These are phyloP conservation scores for Chrysochloris asiatica DNA, from an alignment of 2,113 vertebrate genomes.

Conservation along the genomic window DNA sequence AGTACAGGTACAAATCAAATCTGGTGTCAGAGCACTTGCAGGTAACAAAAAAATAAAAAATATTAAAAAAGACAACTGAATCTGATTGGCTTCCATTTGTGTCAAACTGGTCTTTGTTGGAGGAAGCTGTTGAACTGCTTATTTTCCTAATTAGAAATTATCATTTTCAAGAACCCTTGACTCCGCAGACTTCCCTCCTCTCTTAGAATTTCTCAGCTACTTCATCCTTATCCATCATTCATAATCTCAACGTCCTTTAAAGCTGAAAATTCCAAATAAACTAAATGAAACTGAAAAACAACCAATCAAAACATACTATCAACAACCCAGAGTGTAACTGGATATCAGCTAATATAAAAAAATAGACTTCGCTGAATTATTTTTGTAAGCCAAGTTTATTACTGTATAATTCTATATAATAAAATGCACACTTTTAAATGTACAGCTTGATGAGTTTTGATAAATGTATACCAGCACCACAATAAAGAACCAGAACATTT, in stretches of 20 bases:
- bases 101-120: conserved; percentile 42
- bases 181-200: conserved; percentile 38
- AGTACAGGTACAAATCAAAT: background rate
- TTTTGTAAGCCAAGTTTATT: conserved; percentile 42
- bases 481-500: conserved; percentile 48
- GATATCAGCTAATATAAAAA: conserved; percentile 31
- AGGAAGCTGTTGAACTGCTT: conserved; percentile 46
- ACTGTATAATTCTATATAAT: conserved; percentile 22
- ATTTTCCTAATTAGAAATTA: conserved; percentile 66
- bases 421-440: conserved; percentile 26
- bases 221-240: conserved; percentile 58
- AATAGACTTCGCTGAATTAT: background rate
- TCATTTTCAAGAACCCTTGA: conserved; percentile 69
- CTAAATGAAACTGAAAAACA: conserved; percentile 54
- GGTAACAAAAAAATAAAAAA: background rate
- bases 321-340: conserved; percentile 47
- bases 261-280: conserved; percentile 56
- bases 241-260: conserved; percentile 24
- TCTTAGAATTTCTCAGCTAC: conserved; percentile 55
- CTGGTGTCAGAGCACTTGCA: background rate
- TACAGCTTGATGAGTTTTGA: background rate
- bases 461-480: background rate
- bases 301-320: conserved; percentile 42
- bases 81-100: conserved; percentile 41
- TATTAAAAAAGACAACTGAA: background rate